A percentile compares a stretch with the other conserved stretches of the same genome.
phyloP scores from a whole-genome alignment of 2,797 vertebrate genomes.

The Artibeus jamaicensis region DNA sequence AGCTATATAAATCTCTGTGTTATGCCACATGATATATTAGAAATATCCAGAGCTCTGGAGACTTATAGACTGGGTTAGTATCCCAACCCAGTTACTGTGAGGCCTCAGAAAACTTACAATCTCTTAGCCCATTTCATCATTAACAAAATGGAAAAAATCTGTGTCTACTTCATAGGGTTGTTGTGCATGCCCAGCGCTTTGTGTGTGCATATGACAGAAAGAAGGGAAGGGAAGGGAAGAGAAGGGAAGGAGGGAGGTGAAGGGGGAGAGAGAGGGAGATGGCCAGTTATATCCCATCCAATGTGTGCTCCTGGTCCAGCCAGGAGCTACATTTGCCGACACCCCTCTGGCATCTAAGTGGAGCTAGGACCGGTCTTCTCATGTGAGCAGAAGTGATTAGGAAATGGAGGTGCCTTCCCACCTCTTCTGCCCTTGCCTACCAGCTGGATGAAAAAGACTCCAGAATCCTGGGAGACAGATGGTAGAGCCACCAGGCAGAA shows the following conservation, averaged over 20 bases:
- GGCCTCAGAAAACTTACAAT: neutral
- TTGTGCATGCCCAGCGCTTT: neutral
- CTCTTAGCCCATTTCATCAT: neutral
- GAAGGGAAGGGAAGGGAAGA: neutral
- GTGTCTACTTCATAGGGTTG: neutral
- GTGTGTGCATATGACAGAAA: neutral
- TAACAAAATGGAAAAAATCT: neutral
- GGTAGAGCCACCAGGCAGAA: neutral
- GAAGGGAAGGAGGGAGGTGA: too few species aligned
- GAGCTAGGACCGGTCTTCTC: neutral
- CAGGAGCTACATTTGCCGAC: neutral
- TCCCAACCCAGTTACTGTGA: neutral
- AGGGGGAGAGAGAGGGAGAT: too few species aligned
- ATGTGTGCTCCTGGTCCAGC: neutral
- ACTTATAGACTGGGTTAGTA: neutral
- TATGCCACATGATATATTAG: neutral
- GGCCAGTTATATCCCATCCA: too few species aligned
- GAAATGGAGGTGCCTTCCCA: neutral
- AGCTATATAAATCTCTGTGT: neutral
- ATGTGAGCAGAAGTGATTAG: neutral
- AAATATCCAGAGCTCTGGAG: neutral
- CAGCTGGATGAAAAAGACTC: neutral
- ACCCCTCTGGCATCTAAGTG: neutral
- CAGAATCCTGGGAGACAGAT: neutral
- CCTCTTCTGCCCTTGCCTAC: neutral